A percentile compares a stretch with the other conserved stretches of the same genome.
These are phyloP conservation scores for Spondyliosoma cantharus DNA, from an alignment of 2,797 vertebrate species.

Conservation along the genomic window DNA sequence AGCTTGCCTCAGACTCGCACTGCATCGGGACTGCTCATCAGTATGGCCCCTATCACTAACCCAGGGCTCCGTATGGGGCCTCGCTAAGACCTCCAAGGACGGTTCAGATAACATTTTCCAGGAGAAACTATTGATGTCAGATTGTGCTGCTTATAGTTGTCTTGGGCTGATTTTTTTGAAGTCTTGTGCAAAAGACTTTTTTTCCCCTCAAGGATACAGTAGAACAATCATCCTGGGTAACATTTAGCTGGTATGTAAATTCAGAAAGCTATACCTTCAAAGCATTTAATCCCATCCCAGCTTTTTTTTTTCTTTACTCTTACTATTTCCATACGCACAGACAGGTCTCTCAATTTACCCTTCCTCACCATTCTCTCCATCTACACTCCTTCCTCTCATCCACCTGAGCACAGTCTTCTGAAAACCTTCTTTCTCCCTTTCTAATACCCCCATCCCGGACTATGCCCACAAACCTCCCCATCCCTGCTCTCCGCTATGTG, in stretches of 20 bases:
- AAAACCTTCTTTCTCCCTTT: conserved; percentile 48
- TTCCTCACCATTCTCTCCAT: conserved; percentile 35
- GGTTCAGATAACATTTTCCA: conserved; percentile 65
- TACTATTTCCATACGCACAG: conserved; percentile 42
- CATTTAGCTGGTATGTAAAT: conserved; percentile 67
- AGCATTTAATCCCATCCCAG: conserved; percentile 65
- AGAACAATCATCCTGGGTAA: conserved; percentile 56
- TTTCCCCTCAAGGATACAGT: conserved; percentile 37
- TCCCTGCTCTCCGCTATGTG: conserved; percentile 56
- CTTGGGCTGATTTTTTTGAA: conserved; percentile 58
- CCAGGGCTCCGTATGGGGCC: conserved; percentile 54
- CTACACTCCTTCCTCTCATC: conserved; percentile 53
- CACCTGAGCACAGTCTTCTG: conserved; percentile 49
- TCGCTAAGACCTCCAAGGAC: conserved; percentile 45
- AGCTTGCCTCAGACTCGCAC: conserved; percentile 63
- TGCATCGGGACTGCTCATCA: conserved; percentile 65
- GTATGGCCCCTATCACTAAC: conserved; percentile 61
- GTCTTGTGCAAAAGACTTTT: conserved; percentile 45
- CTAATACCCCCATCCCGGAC: conserved; percentile 58
- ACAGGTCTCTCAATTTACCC: conserved; percentile 37
- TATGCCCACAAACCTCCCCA: conserved; percentile 59
- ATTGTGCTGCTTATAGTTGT: conserved; percentile 59
- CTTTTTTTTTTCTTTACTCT: conserved; percentile 26
- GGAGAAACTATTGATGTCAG: conserved; percentile 63
- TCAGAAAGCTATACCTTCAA: conserved; percentile 63